These are phyloP conservation scores for Oikopleura vanhoeffeni DNA, from an alignment of 23 tunicate species.

Conservation along the genomic window DNA sequence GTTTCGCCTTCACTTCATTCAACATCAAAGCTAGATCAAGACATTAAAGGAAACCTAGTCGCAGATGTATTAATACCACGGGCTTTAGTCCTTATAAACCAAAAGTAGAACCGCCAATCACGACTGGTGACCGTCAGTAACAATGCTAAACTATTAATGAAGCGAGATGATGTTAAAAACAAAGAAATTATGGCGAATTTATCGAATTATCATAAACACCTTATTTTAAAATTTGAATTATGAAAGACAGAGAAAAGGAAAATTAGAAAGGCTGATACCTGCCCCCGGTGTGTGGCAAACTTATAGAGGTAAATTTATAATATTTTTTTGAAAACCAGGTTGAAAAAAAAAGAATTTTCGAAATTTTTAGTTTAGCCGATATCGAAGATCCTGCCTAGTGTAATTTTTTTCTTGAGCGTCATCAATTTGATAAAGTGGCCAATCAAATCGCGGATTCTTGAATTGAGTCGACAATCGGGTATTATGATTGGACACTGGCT, in stretches of 20 bases:
- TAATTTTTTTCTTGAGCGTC: too few species aligned
- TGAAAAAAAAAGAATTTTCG: too few species aligned
- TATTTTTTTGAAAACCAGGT: neutral
- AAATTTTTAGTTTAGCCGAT: too few species aligned
- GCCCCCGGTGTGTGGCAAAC: neutral
- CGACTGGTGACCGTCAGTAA: neutral
- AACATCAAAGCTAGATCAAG: conserved; percentile 8
- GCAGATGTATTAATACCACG: conserved; percentile 71
- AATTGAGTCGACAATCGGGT: too few species aligned
- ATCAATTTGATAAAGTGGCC: too few species aligned
- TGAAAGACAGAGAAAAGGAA: neutral
- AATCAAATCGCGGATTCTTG: too few species aligned
- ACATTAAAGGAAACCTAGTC: conserved; percentile 78
- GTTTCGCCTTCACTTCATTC: conserved; percentile 1
- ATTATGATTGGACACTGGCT: too few species aligned
- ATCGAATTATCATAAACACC: neutral
- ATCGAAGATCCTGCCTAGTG: too few species aligned
- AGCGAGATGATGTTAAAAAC: too few species aligned
- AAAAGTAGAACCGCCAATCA: neutral
- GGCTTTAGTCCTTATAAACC: conserved; percentile 27
- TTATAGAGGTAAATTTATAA: neutral
- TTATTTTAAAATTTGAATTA: neutral
- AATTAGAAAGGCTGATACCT: neutral
- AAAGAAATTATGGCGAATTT: too few species aligned
- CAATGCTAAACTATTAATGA: too few species aligned